Conservation (phyloP, 2,888 invertebrate species). For the Pyralis farinalis region DNA sequence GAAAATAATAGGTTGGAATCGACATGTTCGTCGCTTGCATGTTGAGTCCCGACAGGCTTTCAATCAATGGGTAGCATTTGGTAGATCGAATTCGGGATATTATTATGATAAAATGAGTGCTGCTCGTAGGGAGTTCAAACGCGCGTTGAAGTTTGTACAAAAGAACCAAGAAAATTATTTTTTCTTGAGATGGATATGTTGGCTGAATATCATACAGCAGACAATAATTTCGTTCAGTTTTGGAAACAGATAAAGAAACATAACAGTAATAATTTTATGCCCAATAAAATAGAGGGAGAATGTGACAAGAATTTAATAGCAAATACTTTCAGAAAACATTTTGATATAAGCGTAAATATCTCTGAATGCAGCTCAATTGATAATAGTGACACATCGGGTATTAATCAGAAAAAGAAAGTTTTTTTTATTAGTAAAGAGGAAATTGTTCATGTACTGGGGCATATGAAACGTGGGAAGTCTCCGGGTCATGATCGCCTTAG, state of each 20-base stretch:
- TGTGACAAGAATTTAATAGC: not conserved
- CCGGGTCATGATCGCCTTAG: too few relatives aligned
- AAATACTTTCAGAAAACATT: not conserved
- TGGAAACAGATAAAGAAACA: slow-evolving; percentile 2
- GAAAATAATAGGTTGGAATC: slow-evolving; percentile 1
- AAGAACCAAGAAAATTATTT: not conserved
- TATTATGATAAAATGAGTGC: not conserved
- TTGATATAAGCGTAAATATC: not conserved
- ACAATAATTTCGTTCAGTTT: not conserved
- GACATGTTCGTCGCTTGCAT: not conserved
- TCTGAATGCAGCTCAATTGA: too few relatives aligned
- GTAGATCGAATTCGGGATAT: slow-evolving; percentile 1
- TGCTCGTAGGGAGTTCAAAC: not conserved
- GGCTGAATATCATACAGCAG: not conserved
- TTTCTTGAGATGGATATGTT: slow-evolving; percentile 1
- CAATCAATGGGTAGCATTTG: not conserved
- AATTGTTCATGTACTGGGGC: not conserved
- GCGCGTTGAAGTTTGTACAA: not conserved
- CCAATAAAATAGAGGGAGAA: not conserved
- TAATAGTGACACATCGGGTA: not conserved
- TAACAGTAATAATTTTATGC: not conserved
- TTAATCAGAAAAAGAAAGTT: not conserved
- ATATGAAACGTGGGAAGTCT: slow-evolving; percentile 3
- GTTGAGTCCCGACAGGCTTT: not conserved
- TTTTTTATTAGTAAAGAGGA: too few relatives aligned